phyloP scores from a whole-genome alignment of 2,888 invertebrate genomes.

The Neoaliturus tenellus region DNA sequence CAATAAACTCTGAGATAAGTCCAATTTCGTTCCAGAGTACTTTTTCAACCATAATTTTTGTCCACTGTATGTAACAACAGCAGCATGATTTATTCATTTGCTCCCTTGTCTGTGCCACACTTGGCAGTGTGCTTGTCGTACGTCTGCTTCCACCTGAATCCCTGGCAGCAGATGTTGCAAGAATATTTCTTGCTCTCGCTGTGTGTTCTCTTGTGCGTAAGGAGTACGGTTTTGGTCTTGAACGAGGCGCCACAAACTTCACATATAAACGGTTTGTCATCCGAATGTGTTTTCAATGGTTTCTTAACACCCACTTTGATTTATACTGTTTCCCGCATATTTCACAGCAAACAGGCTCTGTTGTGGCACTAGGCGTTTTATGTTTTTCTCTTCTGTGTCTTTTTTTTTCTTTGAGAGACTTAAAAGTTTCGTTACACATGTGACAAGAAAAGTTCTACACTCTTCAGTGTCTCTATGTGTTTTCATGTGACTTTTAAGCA shows the following conservation, averaged over 20 bases:
- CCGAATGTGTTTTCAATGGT: background rate
- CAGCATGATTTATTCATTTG: too few relatives aligned
- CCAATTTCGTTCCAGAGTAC: too few relatives aligned
- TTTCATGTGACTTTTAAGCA: background rate
- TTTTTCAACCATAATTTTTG: too few relatives aligned
- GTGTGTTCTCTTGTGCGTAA: constrained; percentile 5
- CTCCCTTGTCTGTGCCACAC: too few relatives aligned
- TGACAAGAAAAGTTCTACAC: background rate
- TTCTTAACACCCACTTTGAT: background rate
- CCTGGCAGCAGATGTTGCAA: background rate
- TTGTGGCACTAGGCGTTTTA: background rate
- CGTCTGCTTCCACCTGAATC: constrained; percentile 29
- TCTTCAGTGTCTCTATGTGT: background rate
- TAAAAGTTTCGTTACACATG: background rate
- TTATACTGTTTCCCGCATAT: constrained; percentile 30
- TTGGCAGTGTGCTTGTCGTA: constrained; percentile 18
- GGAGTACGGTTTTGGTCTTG: background rate
- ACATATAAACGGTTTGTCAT: constrained; percentile 1
- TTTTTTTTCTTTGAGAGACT: background rate
- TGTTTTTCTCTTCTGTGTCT: background rate
- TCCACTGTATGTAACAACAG: too few relatives aligned
- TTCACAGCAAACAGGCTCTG: background rate
- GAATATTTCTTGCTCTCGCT: background rate
- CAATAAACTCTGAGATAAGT: too few relatives aligned
- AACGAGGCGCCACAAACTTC: constrained; percentile 30